A percentile compares a stretch with the other conserved stretches of the same genome.
These are phyloP conservation scores for Gopherus evgoodei DNA, from an alignment of 2,113 vertebrate genomes.

Conservation along the genomic window DNA sequence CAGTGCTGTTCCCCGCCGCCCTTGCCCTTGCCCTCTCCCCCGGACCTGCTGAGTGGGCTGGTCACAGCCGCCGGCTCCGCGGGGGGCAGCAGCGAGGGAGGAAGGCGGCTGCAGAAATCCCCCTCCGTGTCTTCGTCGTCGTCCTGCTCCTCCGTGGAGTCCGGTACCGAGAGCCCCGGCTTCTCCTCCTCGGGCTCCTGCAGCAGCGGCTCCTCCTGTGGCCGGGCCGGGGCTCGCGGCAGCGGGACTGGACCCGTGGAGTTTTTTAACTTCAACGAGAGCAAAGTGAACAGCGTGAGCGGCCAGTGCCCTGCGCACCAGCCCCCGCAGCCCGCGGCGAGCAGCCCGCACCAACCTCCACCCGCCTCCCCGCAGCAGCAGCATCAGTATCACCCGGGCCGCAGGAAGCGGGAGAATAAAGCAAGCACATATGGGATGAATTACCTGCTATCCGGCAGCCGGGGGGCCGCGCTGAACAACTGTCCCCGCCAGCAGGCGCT, in stretches of 20 bases:
- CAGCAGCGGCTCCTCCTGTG: conserved; percentile 60
- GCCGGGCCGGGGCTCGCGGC: conserved; percentile 43
- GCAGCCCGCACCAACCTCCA: conserved; percentile 74
- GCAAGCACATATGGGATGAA: conserved; percentile 98
- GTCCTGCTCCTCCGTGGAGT: conserved; percentile 85
- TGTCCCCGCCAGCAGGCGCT: conserved; percentile 67
- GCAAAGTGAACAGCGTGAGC: conserved; percentile 79
- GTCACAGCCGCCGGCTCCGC: conserved; percentile 47
- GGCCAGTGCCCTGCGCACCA: conserved; percentile 63
- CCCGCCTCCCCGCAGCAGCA: conserved; percentile 71
- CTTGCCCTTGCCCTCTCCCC: conserved; percentile 57
- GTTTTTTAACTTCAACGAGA: conserved; percentile 79
- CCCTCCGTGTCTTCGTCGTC: conserved; percentile 85
- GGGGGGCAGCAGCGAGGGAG: conserved; percentile 60
- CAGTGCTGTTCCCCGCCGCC: conserved; percentile 65
- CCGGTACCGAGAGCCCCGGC: conserved; percentile 84
- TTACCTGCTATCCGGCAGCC: conserved; percentile 89
- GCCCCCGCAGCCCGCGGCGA: conserved; percentile 48
- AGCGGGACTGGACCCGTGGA: conserved; percentile 48
- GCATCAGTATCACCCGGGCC: conserved; percentile 90
- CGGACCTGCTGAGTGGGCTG: conserved; percentile 49
- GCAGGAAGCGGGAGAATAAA: conserved; percentile 97
- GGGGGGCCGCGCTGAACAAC: conserved; percentile 58
- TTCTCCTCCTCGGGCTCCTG: conserved; percentile 74
- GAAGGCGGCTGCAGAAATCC: conserved; percentile 83